Evolutionary conservation across 2,888 invertebrate species (phyloP).

Genomic region (Oegoconia quadripuncta): DNA sequence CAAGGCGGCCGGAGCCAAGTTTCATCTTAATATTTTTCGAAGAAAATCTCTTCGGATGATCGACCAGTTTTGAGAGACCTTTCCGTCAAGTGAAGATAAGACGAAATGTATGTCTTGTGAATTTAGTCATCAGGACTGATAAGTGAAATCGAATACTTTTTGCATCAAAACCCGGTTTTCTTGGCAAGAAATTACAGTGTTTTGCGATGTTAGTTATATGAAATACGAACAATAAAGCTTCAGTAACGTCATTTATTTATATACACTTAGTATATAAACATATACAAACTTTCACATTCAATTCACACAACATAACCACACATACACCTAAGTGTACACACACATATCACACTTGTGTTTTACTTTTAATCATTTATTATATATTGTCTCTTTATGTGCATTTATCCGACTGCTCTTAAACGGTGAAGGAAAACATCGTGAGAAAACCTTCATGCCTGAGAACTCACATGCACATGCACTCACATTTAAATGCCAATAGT

Average conservation of each 20-base stretch:
- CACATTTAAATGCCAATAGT: no score
- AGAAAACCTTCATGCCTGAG: no score
- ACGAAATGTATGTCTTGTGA: not conserved
- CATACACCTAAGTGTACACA: no score
- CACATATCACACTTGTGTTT: no score
- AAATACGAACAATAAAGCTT: not conserved
- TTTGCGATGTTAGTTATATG: not conserved
- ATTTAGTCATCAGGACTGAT: constrained; percentile 21
- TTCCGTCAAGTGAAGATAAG: not conserved
- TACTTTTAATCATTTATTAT: no score
- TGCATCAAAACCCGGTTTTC: constrained; percentile 21
- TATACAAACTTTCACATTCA: no score
- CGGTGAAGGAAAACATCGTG: no score
- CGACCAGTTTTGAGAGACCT: constrained; percentile 21
- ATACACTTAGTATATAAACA: no score
- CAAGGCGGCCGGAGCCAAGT: constrained; percentile 33
- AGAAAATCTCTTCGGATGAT: constrained; percentile 35
- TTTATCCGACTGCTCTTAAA: no score
- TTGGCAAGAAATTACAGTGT: constrained; percentile 17
- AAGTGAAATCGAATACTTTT: constrained; percentile 41
- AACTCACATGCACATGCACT: no score
- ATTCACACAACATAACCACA: no score
- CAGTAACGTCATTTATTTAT: constrained; percentile 3
- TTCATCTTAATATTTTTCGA: constrained; percentile 45
- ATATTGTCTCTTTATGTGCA: no score